phyloP scores from a whole-genome alignment of 2,113 vertebrate species.

The Heterocephalus glaber region DNA sequence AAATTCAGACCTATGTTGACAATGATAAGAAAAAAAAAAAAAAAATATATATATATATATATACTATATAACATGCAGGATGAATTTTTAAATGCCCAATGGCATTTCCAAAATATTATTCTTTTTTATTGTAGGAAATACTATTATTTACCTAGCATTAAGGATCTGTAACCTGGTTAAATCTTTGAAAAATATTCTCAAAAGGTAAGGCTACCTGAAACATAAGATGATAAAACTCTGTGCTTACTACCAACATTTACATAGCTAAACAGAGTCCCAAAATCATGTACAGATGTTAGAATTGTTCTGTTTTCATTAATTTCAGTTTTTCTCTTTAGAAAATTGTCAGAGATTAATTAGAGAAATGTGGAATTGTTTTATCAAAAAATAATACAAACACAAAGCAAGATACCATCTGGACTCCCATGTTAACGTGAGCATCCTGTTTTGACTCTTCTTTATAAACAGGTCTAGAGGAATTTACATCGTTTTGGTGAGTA shows the following conservation, averaged over 20 bases:
- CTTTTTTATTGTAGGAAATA: background rate
- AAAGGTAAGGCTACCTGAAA: background rate
- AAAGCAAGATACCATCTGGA: background rate
- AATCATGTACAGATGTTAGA: background rate
- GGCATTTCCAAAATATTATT: background rate
- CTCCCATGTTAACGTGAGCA: background rate
- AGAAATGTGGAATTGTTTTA: background rate
- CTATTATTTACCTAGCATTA: background rate
- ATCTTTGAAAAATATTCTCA: background rate
- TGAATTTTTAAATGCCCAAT: constrained; percentile 5
- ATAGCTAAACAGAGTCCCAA: constrained; percentile 14
- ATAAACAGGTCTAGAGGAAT: background rate
- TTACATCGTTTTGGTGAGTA: background rate
- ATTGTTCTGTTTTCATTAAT: constrained; percentile 23
- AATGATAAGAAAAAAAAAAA: background rate
- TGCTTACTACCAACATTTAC: background rate
- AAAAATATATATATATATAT: background rate
- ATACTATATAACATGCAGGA: background rate
- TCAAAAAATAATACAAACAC: constrained; percentile 27
- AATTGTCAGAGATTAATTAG: background rate
- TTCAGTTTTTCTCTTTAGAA: background rate
- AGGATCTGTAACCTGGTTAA: background rate
- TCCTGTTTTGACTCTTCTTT: background rate
- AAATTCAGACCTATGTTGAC: background rate
- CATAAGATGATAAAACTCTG: background rate